Evolutionary conservation across 2,113 vertebrate genomes (phyloP), one percentile per base, ranked within the genome.

Genomic region (Barnardius zonarius): DNA sequence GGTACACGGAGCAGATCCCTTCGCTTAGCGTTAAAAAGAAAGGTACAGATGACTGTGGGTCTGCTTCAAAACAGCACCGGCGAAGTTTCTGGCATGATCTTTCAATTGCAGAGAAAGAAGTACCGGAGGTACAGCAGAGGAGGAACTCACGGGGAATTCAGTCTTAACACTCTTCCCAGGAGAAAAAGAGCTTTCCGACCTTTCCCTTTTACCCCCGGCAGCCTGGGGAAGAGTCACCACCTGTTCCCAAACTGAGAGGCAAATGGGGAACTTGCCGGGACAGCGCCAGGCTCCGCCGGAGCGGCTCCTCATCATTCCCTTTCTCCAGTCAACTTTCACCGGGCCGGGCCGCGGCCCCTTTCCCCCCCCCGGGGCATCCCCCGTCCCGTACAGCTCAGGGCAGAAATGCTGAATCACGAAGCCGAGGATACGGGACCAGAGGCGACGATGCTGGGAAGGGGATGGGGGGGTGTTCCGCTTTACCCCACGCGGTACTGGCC

Each of bases 381-480:
- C 78, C 57, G 77, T 91, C 88, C 91, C 85, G 8, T 8, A 33
- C 41, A 7, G 76, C 67, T 44, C 18, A 39, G 39, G 66, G 52
- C 59, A 88, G 78, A 96, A 97, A 94, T 83, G 97, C 97, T 96
- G 97, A 96, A 96, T 97, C 97, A 98, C 73, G 78, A 86, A 89
- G 83, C 93, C 22, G 46, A 52, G 43, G 37, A 52, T 7, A 35
- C n/a, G 35, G 79, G 83, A 79, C 41, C 7, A 43, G n/a, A 39
- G 52, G 46, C 20, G n/a, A 4, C 19, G 20, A 39, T 14, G 17
- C 28, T 44, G 57, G 57, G 22, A 15, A 23, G 28, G 24, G 68
- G n/a, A 6, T 7, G 5, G 28, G 61, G 17, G 61, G 20, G 4
- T 7, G 3, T 27, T 5, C n/a, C 17, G 33, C 12, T 7, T 3